Conservation (phyloP, 2,797 vertebrate genomes). For the Xiphorhynchus erythropygius region DNA sequence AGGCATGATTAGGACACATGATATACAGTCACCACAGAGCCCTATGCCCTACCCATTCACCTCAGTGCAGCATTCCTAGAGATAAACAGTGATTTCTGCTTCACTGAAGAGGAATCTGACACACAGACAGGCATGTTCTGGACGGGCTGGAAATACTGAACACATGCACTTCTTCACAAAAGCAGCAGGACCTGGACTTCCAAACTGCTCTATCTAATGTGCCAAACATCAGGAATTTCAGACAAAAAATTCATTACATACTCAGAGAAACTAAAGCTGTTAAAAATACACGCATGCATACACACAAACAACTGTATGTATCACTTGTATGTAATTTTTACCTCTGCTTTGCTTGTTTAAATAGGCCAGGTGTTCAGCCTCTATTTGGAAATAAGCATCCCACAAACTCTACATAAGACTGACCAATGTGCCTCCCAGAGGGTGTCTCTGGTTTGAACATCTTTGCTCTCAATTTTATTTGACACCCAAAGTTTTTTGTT, state of each 20-base stretch:
- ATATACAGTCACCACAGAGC: background rate
- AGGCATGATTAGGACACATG: background rate
- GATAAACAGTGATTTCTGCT: background rate
- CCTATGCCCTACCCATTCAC: background rate
- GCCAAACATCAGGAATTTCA: background rate
- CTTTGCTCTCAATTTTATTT: background rate
- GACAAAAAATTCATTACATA: background rate
- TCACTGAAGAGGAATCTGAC: background rate
- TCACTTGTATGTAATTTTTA: background rate
- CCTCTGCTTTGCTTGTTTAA: background rate
- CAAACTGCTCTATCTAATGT: background rate
- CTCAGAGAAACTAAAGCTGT: background rate
- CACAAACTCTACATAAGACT: background rate
- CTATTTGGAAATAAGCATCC: background rate
- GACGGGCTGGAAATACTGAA: background rate
- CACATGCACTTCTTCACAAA: background rate
- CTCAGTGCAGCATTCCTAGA: background rate
- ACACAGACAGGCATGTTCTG: background rate
- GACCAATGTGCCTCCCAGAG: background rate
- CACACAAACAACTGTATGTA: background rate
- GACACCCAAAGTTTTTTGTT: rapidly evolving
- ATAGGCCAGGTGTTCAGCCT: background rate
- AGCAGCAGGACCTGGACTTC: background rate
- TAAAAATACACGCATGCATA: background rate
- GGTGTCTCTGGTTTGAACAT: background rate